Evolutionary conservation across 2,888 invertebrate species (phyloP).

Genomic region (Leptopilina syphax): DNA sequence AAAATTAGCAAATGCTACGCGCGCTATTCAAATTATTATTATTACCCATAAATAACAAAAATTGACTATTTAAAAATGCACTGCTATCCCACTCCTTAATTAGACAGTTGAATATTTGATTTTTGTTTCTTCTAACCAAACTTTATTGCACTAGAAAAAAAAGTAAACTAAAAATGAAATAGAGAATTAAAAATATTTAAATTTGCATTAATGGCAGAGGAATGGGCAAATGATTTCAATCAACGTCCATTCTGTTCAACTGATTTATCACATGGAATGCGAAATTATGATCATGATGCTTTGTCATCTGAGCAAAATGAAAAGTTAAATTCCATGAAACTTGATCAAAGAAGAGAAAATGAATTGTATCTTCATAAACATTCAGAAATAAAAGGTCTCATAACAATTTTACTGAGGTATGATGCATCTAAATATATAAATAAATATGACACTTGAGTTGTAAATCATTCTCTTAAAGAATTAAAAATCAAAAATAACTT

Average conservation of each 20-base stretch:
- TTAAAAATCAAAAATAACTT: not conserved
- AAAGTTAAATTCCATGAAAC: conserved; percentile 58
- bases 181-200: not conserved
- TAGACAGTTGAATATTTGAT: too few relatives aligned
- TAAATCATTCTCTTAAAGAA: not conserved
- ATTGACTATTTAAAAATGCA: too few relatives aligned
- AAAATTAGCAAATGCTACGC: too few relatives aligned
- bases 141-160: too few relatives aligned
- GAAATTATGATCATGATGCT: conserved; percentile 63
- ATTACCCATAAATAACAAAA: too few relatives aligned
- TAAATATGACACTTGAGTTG: not conserved
- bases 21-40: too few relatives aligned
- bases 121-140: too few relatives aligned
- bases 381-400: conserved; percentile 63
- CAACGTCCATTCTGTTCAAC: conserved; percentile 61
- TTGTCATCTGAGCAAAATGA: conserved; percentile 57
- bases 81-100: too few relatives aligned
- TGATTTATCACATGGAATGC: conserved; percentile 60
- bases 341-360: conserved; percentile 55
- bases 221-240: conserved; percentile 2
- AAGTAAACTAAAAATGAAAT: too few relatives aligned
- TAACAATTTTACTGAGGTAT: conserved; percentile 62
- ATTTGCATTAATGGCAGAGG: not conserved
- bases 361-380: conserved; percentile 63
- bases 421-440: not conserved